Evolutionary conservation across 2,113 vertebrate genomes (phyloP).

Genomic region (Plecotus auritus): DNA sequence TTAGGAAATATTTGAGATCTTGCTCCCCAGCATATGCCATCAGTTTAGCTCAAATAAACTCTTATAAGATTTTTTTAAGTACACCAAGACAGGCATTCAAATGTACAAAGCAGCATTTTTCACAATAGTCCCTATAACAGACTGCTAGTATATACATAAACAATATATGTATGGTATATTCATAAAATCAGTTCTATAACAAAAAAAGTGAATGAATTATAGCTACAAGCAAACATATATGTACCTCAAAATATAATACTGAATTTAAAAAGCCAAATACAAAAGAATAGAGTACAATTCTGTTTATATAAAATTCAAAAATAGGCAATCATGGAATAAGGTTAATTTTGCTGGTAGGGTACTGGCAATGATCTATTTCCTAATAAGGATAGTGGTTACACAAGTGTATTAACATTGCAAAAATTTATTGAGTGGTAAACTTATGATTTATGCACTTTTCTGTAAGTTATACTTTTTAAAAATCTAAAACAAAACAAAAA

Average conservation of each 20-base stretch:
- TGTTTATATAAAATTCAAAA: background rate
- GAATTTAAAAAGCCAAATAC: background rate
- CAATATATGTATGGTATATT: background rate
- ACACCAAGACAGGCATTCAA: background rate
- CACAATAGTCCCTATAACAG: background rate
- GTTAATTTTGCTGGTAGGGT: background rate
- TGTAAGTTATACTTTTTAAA: background rate
- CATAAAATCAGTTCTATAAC: background rate
- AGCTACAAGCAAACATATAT: background rate
- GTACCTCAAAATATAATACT: background rate
- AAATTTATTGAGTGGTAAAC: background rate
- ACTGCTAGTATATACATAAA: background rate
- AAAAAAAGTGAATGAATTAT: background rate
- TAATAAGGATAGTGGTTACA: background rate
- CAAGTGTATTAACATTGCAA: background rate
- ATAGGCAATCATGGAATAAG: background rate
- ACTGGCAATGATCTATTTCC: background rate
- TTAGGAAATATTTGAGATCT: background rate
- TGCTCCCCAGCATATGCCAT: background rate
- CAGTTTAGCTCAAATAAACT: background rate
- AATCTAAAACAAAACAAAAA: background rate
- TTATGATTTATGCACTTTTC: background rate
- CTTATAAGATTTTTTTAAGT: background rate
- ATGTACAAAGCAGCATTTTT: background rate
- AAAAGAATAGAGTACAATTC: background rate